Conservation (phyloP, 2,888 invertebrate genomes). For the Bombyx huttoni region DNA sequence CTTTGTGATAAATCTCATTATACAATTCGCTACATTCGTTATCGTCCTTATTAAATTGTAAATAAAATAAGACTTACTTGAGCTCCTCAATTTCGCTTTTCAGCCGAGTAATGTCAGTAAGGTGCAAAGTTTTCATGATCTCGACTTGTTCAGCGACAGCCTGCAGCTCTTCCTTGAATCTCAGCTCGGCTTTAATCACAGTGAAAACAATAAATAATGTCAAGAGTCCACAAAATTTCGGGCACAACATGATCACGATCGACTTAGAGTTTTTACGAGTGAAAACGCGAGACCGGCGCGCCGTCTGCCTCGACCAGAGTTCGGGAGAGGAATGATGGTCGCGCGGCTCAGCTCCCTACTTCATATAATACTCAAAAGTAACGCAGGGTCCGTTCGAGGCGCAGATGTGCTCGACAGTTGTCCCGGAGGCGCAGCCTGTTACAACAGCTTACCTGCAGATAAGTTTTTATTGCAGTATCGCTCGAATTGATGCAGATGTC, state of each 20-base stretch:
- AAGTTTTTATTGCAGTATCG: constrained; percentile 5
- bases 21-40: constrained; percentile 6
- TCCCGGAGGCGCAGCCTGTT: constrained; percentile 20
- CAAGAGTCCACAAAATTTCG: constrained; percentile 23
- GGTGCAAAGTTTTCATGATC: constrained; percentile 30
- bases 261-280: constrained; percentile 9
- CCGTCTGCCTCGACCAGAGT: constrained; percentile 19
- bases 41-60: constrained; percentile 1
- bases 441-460: constrained; percentile 1
- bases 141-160: constrained; percentile 36
- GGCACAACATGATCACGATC: constrained; percentile 38
- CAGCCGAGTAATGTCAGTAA: constrained; percentile 31
- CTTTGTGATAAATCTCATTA: constrained; percentile 1
- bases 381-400: constrained; percentile 23
- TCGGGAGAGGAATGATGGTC: constrained; percentile 36
- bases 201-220: constrained; percentile 22
- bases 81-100: constrained; percentile 42
- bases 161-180: constrained; percentile 28
- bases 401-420: constrained; percentile 67
- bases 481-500: neutral
- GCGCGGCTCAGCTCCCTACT: constrained; percentile 14
- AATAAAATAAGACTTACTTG: constrained; percentile 37
- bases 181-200: constrained; percentile 26
- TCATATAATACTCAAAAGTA: constrained; percentile 20
- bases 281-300: constrained; percentile 9